Percentiles rank a stretch among this genome's conserved stretches.
Conservation (phyloP, 2,888 invertebrate species). For the Lycia hirtaria region DNA sequence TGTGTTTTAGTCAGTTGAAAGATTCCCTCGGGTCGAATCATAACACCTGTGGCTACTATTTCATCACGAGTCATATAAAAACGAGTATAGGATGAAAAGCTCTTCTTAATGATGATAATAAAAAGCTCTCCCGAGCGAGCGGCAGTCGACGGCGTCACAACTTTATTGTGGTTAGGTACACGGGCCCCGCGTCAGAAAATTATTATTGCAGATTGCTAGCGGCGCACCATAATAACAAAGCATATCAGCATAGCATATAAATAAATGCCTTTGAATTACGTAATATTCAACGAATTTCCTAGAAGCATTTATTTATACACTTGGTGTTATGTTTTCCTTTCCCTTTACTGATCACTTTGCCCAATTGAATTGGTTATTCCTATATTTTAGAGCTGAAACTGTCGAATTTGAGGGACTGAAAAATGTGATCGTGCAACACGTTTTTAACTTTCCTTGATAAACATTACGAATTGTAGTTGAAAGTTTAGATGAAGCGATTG, state of each 20-base stretch:
- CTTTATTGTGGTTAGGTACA: slow-evolving; percentile 49
- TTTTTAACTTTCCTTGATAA: too few species aligned
- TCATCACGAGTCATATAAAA: slow-evolving; percentile 40
- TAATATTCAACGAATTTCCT: slow-evolving; percentile 13
- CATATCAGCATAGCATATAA: slow-evolving; percentile 19
- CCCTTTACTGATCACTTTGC: not conserved
- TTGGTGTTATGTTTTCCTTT: slow-evolving; percentile 1
- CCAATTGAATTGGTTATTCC: not conserved
- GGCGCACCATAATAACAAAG: slow-evolving; percentile 32
- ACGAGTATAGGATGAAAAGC: slow-evolving; percentile 43
- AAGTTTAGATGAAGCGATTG: too few species aligned
- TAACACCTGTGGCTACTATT: slow-evolving; percentile 35
- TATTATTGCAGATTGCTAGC: slow-evolving; percentile 36
- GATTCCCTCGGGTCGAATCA: slow-evolving; percentile 19
- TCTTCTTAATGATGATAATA: slow-evolving; percentile 44
- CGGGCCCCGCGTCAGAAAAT: slow-evolving; percentile 43
- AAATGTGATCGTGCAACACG: too few species aligned
- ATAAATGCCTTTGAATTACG: slow-evolving; percentile 24
- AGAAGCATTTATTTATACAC: slow-evolving; percentile 7
- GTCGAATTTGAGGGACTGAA: not conserved
- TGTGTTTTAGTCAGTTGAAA: slow-evolving; percentile 13
- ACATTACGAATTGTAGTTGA: too few species aligned
- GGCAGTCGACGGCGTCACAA: slow-evolving; percentile 45
- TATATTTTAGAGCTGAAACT: not conserved
- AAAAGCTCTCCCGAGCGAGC: slow-evolving; percentile 43